These are phyloP conservation scores for Ornithorhynchus anatinus DNA, from an alignment of 2,113 vertebrate species.

Conservation along the genomic window DNA sequence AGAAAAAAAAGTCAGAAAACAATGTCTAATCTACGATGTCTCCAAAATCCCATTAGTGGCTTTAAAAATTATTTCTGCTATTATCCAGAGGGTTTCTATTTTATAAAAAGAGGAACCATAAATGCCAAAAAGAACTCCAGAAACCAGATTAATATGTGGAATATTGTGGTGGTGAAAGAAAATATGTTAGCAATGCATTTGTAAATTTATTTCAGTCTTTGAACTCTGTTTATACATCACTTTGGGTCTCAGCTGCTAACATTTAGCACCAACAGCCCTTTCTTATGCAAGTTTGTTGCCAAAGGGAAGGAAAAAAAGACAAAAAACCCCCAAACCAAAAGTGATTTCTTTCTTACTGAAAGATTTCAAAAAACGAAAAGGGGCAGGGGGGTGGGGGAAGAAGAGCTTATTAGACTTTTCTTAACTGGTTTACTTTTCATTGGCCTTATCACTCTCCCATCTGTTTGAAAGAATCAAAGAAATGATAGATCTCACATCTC, in stretches of 20 bases:
- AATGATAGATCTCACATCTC: constrained; percentile 25
- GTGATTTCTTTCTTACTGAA: constrained; percentile 47
- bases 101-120: constrained; percentile 52
- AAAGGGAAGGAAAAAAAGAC: background rate
- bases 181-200: constrained; percentile 37
- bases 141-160: constrained; percentile 29
- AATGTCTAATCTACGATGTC: constrained; percentile 35
- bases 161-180: constrained; percentile 39
- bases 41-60: constrained; percentile 41
- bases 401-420: constrained; percentile 4
- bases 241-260: constrained; percentile 44
- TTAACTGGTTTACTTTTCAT: constrained; percentile 5
- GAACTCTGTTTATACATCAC: constrained; percentile 56
- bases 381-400: background rate
- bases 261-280: constrained; percentile 25
- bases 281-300: constrained; percentile 27
- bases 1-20: constrained; percentile 6
- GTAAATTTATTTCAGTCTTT: constrained; percentile 57
- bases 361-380: constrained; percentile 15
- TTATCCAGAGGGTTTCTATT: constrained; percentile 42
- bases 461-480: constrained; percentile 36
- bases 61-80: constrained; percentile 55
- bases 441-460: constrained; percentile 23
- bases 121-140: constrained; percentile 24
- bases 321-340: background rate